A percentile compares a stretch with the other conserved stretches of the same genome.
These are phyloP conservation scores for Enhydra lutris DNA, from an alignment of 2,113 vertebrate genomes.

Conservation along the genomic window DNA sequence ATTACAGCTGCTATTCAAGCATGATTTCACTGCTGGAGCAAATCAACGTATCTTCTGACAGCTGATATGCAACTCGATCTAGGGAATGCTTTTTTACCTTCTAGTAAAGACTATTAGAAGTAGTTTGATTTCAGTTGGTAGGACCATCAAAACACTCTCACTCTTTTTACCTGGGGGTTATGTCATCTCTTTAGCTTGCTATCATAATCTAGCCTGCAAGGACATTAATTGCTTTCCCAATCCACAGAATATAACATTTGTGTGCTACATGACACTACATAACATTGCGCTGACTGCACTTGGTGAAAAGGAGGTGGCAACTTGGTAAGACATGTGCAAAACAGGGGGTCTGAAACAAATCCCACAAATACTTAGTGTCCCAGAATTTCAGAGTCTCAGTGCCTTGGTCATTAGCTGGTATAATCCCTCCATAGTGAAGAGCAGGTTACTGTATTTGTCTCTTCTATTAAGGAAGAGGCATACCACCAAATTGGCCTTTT, in stretches of 20 bases:
- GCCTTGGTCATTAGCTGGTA: not conserved
- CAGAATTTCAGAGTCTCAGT: not conserved
- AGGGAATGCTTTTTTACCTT: not conserved
- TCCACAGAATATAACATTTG: not conserved
- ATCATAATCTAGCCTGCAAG: not conserved
- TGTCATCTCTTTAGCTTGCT: not conserved
- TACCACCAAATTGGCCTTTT: not conserved
- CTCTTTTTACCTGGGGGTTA: not conserved
- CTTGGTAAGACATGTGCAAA: not conserved
- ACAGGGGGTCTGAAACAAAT: not conserved
- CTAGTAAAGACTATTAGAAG: not conserved
- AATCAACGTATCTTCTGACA: not conserved
- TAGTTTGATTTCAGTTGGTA: not conserved
- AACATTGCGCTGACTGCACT: not conserved
- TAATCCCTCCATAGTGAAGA: not conserved
- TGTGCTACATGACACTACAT: not conserved
- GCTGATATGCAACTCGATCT: too few relatives aligned
- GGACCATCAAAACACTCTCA: not conserved
- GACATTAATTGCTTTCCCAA: not conserved
- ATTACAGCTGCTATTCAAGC: not conserved
- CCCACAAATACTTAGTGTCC: not conserved
- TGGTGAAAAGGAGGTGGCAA: not conserved
- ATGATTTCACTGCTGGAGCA: not conserved
- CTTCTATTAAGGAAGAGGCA: not conserved
- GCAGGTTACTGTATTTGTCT: not conserved